phyloP scores from a whole-genome alignment of 2,113 vertebrate genomes.

The Megaleporinus macrocephalus region DNA sequence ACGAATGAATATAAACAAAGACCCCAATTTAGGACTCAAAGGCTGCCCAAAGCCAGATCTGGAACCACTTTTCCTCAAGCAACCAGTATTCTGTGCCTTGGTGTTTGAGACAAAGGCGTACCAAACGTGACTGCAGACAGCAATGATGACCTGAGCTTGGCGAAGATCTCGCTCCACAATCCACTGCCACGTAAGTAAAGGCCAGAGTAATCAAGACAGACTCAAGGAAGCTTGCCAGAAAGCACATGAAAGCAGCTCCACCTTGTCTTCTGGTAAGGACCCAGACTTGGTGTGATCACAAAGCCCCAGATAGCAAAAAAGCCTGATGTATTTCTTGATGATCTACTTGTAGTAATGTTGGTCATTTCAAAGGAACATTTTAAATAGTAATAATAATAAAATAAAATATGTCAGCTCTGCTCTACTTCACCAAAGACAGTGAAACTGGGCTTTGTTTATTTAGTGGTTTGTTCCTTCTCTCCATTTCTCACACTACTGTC shows the following conservation, averaged over 20 bases:
- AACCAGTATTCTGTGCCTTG: slow-evolving; percentile 42
- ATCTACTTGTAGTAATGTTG: no score
- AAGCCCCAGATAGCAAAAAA: slow-evolving; percentile 5
- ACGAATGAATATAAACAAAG: slow-evolving; percentile 64
- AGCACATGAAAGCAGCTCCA: slow-evolving; percentile 16
- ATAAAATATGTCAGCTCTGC: no score
- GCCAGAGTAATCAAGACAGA: slow-evolving; percentile 54
- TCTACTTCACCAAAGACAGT: no score
- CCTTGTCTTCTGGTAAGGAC: slow-evolving; percentile 14
- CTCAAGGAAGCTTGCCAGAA: slow-evolving; percentile 30
- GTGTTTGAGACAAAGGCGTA: slow-evolving; percentile 15
- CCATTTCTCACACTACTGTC: no score
- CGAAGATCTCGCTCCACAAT: slow-evolving; percentile 37
- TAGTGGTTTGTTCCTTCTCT: no score
- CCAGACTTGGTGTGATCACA: neutral
- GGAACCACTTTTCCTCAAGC: slow-evolving; percentile 72
- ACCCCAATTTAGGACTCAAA: slow-evolving; percentile 63
- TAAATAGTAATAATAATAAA: no score
- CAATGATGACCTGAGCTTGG: slow-evolving; percentile 30
- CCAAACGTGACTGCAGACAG: slow-evolving; percentile 58
- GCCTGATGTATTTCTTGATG: no score
- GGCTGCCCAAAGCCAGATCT: slow-evolving; percentile 71
- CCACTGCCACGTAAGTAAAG: slow-evolving; percentile 11
- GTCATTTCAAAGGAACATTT: no score
- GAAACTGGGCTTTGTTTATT: no score